Evolutionary conservation across 2,888 invertebrate species (phyloP).

Genomic region (Tipula lateralis): DNA sequence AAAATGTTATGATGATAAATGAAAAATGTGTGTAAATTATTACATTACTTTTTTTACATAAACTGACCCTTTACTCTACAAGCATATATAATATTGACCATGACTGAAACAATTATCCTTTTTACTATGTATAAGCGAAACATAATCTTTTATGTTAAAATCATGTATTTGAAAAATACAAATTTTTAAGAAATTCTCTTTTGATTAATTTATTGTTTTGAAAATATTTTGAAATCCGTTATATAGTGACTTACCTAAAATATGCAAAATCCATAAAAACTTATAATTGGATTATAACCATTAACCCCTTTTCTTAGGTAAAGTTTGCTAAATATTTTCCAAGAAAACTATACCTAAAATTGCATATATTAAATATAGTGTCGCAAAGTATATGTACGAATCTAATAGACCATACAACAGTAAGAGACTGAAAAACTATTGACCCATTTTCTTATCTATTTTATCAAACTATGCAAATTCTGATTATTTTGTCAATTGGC

Average conservation of each 20-base stretch:
- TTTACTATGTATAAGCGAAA: background rate
- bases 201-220: slow-evolving; percentile 24
- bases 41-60: background rate
- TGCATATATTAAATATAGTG: background rate
- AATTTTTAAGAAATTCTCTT: background rate
- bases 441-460: background rate
- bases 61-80: background rate
- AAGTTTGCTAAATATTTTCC: slow-evolving; percentile 1
- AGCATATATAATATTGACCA: background rate
- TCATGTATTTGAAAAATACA: background rate
- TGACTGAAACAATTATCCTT: background rate
- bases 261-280: background rate
- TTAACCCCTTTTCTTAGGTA: slow-evolving; percentile 24
- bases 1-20: background rate
- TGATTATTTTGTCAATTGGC: background rate
- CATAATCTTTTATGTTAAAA: too few species aligned
- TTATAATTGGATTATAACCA: slow-evolving; percentile 19
- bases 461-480: background rate
- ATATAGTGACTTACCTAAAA: background rate
- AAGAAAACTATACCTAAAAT: background rate
- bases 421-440: background rate
- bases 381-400: background rate
- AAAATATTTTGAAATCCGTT: background rate
- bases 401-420: background rate
- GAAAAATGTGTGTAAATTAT: background rate